Evolutionary conservation across 2,888 invertebrate genomes (phyloP), one percentile per base, ranked within the genome.

Genomic region (Galerucella calmariensis): DNA sequence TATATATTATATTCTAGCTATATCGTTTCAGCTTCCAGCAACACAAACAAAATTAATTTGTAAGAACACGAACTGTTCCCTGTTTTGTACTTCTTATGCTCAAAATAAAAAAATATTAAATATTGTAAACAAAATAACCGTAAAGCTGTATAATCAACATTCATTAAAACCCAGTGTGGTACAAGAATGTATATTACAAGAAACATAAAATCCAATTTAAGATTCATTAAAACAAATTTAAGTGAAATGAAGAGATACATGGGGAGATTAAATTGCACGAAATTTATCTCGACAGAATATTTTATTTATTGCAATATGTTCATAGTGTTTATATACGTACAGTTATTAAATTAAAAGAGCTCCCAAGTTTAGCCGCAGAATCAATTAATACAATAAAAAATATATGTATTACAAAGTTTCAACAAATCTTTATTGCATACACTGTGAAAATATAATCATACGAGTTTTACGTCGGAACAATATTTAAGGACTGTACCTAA

Each of bases 211-310:
- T 44, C 41, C 24, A 65, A 65, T 71, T 71, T 65, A 65, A 71
- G 56, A 63, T 65, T 71, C 71, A 65, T 71, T 71, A 65, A 71
- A 71, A 65, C 53, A 65, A 71, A 71, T 65, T 56, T 56, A 65
- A 44, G 41, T 51, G n/a, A 14, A 27, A 62, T 69, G 51, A 69
- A 63, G 35, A 62, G 65, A n/a, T 53, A 46, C 71, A 65, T 46
- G 65, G 44, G 20, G 71, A 41, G 71, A 71, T 65, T 71, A 65
- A 65, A 65, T 56, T 65, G 56, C 65, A 65, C 53, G 65, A 41
- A 65, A 71, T 71, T 65, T 69, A 51, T 51, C 62, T 69, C 51
- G 14, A 62, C 62, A 41, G 62, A 48, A 69, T 35, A 16, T 16
- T 41, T 61, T 48, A 48, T 48, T 46, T 46, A 69, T 16, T 24